Evolutionary conservation across 2,888 invertebrate species (phyloP).

Genomic region (Drosophila nr. perissopoda): DNA sequence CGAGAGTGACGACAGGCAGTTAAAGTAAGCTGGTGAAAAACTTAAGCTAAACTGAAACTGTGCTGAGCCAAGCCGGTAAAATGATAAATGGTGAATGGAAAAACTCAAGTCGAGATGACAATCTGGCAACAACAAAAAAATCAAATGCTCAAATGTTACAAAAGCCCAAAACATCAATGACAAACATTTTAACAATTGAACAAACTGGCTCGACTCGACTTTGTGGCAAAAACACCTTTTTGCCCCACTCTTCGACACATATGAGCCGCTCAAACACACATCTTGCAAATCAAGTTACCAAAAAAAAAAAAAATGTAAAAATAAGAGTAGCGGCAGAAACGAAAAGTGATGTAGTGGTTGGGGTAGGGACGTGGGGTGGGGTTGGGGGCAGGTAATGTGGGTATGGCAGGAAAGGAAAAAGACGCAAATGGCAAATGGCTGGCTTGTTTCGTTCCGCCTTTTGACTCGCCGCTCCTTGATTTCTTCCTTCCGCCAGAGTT

Average conservation of each 20-base stretch:
- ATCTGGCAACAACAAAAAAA: conserved; percentile 22
- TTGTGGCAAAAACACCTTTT: conserved; percentile 38
- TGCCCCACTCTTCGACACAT: conserved; percentile 14
- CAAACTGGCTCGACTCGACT: conserved; percentile 43
- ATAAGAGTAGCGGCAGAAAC: background rate
- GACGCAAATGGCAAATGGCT: conserved; percentile 64
- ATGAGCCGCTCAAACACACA: conserved; percentile 42
- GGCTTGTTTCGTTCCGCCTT: conserved; percentile 72
- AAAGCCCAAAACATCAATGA: conserved; percentile 67
- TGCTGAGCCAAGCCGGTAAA: conserved; percentile 16
- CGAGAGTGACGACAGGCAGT: conserved; percentile 35
- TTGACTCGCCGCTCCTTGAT: conserved; percentile 70
- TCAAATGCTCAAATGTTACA: conserved; percentile 54
- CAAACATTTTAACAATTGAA: conserved; percentile 70
- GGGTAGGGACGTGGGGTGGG: background rate
- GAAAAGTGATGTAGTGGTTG: background rate
- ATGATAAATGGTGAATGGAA: conserved; percentile 23
- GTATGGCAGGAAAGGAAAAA: conserved; percentile 23
- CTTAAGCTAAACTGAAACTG: conserved; percentile 58
- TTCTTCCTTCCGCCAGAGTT: conserved; percentile 71
- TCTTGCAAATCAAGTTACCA: conserved; percentile 77
- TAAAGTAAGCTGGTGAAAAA: conserved; percentile 57
- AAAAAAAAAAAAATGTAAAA: background rate
- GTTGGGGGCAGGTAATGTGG: background rate
- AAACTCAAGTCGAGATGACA: conserved; percentile 60